A percentile compares a stretch with the other conserved stretches of the same genome.
These are phyloP conservation scores for Poecile atricapillus DNA, from an alignment of 2,113 vertebrate genomes.

Conservation along the genomic window DNA sequence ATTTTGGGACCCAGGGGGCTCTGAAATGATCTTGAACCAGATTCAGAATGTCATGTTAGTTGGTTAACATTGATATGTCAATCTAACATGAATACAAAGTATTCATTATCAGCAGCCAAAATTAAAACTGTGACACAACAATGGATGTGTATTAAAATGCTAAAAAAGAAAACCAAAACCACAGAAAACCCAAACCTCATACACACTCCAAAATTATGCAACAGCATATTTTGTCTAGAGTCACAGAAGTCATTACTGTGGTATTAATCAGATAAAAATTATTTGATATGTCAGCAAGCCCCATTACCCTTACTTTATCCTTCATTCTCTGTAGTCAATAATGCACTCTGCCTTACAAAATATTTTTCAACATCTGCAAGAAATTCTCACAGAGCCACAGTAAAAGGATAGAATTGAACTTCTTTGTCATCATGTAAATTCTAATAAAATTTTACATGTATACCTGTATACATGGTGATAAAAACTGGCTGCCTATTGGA, in stretches of 20 bases:
- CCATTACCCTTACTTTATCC: neutral
- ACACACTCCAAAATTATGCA: neutral
- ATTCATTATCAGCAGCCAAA: neutral
- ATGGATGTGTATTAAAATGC: neutral
- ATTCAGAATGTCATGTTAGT: neutral
- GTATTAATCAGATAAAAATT: neutral
- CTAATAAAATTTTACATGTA: neutral
- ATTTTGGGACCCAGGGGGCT: neutral
- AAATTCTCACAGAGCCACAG: neutral
- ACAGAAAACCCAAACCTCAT: fast-evolving
- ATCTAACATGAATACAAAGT: neutral
- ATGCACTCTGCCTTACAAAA: neutral
- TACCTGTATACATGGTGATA: neutral
- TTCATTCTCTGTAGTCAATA: neutral
- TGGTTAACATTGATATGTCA: neutral
- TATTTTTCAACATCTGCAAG: neutral
- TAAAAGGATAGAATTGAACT: neutral
- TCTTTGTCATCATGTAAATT: neutral
- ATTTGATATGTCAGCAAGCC: neutral
- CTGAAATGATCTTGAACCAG: neutral
- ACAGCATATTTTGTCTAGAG: neutral
- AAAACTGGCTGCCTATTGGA: neutral
- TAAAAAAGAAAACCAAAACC: neutral
- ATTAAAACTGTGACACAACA: neutral
- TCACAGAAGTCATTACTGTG: neutral